These are phyloP conservation scores for Frankliniella fusca DNA, from an alignment of 2,888 invertebrate species.

Conservation along the genomic window DNA sequence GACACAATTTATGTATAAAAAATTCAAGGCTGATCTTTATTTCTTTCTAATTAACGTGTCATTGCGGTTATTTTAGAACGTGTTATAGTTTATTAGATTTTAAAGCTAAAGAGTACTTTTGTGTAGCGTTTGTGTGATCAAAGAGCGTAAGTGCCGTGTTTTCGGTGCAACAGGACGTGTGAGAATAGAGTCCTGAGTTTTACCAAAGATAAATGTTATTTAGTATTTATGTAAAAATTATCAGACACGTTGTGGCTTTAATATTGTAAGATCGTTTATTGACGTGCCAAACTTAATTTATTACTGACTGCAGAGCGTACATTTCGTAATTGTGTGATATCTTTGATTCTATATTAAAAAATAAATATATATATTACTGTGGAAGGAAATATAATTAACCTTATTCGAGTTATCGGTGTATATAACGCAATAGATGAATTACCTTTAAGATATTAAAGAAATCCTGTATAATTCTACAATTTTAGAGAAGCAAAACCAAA, in stretches of 20 bases:
- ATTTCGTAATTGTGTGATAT: constrained; percentile 23
- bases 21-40: constrained; percentile 1
- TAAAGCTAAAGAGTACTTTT: not conserved
- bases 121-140: constrained; percentile 21
- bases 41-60: not conserved
- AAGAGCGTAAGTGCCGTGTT: not conserved
- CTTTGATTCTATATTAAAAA: not conserved
- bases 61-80: not conserved
- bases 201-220: constrained; percentile 23
- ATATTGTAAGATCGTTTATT: not conserved
- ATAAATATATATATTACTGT: not conserved
- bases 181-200: not conserved
- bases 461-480: not conserved
- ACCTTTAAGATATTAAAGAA: not conserved
- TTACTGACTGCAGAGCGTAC: constrained; percentile 13
- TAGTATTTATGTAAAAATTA: not conserved
- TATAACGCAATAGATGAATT: not conserved
- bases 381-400: not conserved
- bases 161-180: not conserved
- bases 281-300: constrained; percentile 26
- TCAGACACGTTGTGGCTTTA: constrained; percentile 25
- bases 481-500: constrained; percentile 6
- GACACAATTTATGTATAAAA: not conserved
- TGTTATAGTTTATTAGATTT: constrained; percentile 14
- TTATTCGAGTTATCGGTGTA: constrained; percentile 7